Conservation (phyloP, 2,113 vertebrate genomes). For the Epinephelus cyanopodus region DNA sequence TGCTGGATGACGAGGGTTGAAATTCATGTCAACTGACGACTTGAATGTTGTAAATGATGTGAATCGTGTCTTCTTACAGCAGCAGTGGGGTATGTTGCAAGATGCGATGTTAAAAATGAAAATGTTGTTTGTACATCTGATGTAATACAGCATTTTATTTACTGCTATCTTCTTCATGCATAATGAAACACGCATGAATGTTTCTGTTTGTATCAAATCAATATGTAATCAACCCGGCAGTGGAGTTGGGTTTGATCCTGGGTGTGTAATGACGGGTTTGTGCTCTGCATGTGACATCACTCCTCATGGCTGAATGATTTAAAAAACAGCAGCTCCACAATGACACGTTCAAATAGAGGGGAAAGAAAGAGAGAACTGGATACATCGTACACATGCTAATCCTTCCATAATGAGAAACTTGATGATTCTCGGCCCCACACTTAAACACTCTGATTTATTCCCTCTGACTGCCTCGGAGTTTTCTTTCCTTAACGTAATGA, state of each 20-base stretch:
- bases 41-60: constrained; percentile 23
- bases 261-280: constrained; percentile 27
- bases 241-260: background rate
- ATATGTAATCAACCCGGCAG: constrained; percentile 15
- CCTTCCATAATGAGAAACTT: background rate
- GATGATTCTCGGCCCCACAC: too few species aligned
- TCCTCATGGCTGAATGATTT: constrained; percentile 3
- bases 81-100: background rate
- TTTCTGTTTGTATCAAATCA: constrained; percentile 18
- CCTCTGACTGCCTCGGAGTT: background rate
- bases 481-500: background rate
- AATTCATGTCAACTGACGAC: constrained; percentile 11
- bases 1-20: background rate
- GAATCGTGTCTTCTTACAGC: constrained; percentile 28
- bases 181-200: constrained; percentile 35
- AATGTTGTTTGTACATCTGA: constrained; percentile 32
- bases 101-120: constrained; percentile 34
- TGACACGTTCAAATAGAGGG: background rate
- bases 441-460: background rate
- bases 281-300: background rate
- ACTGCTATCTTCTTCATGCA: constrained; percentile 14
- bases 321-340: background rate
- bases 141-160: constrained; percentile 21
- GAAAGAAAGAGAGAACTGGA: background rate
- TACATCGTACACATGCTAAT: background rate